Evolutionary conservation across 2,888 invertebrate species (phyloP), one percentile per base, ranked within the genome.

Genomic region (Thera britannica): DNA sequence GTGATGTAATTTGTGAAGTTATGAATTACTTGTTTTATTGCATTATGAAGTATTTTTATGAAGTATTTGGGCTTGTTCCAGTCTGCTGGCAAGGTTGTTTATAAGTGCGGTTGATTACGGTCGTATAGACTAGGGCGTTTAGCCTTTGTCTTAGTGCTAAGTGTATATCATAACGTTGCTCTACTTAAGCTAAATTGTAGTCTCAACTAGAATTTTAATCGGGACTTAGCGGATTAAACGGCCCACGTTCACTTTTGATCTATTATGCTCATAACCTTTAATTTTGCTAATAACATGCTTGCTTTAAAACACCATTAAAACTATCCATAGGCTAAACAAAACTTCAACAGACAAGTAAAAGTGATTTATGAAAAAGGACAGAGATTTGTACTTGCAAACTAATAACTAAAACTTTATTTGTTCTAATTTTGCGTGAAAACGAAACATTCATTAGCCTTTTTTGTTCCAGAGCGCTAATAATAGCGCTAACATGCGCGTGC

Each of bases 401-500:
- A 23, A 23, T 23, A 23, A n/a, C n/a, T n/a, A n/a, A n/a, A 23
- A 23, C 23, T 23, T 23, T 23, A 23, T n/a, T n/a, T 23, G 23
- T 23, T 23, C 23, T 23, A 23, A 23, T 23, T 23, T 23, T 51
- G 2, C 1, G 4, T 49, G 12, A 49, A 49, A 7, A 2, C 6
- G 23, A 51, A 7, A 7, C 7, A 3, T 23, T 23, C 3, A 23
- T 51, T 51, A 51, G 2, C 6, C 34, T 35, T 48, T 44, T 67
- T 72, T 76, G 58, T 82, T 81, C 65, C 89, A 94, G 94, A 79
- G 86, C 88, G 86, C 85, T 92, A 75, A 67, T 90, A 70, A 73
- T 90, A 82, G 89, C 90, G 88, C 81, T 92, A 70, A 80, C 82
- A 75, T 88, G 89, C 81, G 85, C 83, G 8, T 81, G 77, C 77